Evolutionary conservation across 2,888 invertebrate species (phyloP).

Genomic region (Piscicola geometra): DNA sequence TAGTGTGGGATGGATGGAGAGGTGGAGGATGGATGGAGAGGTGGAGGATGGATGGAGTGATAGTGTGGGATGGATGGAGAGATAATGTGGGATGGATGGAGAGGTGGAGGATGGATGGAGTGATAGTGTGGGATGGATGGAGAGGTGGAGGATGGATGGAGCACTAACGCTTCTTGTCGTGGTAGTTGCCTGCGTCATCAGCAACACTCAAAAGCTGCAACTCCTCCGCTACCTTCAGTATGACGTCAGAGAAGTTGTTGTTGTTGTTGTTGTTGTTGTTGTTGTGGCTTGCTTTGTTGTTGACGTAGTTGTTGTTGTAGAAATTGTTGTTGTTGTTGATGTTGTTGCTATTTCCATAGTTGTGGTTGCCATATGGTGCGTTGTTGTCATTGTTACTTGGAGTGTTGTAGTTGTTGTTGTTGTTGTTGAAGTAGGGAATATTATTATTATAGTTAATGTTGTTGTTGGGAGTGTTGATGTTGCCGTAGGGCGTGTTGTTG

Average conservation of each 20-base stretch:
- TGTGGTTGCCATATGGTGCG: neutral
- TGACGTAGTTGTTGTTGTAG: neutral
- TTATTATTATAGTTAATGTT: too few relatives aligned
- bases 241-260: slow-evolving; percentile 68
- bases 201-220: slow-evolving; percentile 75
- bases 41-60: too few relatives aligned
- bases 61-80: too few relatives aligned
- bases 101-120: too few relatives aligned
- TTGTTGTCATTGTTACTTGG: neutral
- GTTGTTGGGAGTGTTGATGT: too few relatives aligned
- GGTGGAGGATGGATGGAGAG: too few relatives aligned
- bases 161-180: neutral
- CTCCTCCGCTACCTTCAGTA: slow-evolving; percentile 84
- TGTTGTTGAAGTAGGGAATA: too few relatives aligned
- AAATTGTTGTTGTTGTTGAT: neutral
- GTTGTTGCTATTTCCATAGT: too few relatives aligned
- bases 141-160: too few relatives aligned
- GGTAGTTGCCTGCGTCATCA: slow-evolving; percentile 42
- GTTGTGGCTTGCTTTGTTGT: neutral
- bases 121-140: too few relatives aligned
- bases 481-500: slow-evolving; percentile 12
- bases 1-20: too few relatives aligned
- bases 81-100: too few relatives aligned
- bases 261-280: slow-evolving; percentile 45
- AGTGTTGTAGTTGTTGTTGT: slow-evolving; percentile 8